phyloP scores from a whole-genome alignment of 1,140 invertebrate species.

The Neocloeon triangulifer region DNA sequence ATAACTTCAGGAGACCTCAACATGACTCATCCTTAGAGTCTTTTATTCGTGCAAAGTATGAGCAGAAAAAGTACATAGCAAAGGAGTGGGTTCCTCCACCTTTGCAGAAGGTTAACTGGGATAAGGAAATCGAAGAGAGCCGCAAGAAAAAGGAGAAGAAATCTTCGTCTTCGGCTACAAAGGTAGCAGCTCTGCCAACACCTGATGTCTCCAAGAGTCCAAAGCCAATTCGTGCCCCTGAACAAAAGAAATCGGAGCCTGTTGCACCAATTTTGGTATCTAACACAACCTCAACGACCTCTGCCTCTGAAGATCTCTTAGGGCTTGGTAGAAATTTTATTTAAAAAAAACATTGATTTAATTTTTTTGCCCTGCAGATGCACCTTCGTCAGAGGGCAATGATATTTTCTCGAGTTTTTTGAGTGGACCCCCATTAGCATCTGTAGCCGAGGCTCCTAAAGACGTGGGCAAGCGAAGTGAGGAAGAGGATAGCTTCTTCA shows the following conservation, averaged over 20 bases:
- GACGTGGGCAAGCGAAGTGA: constrained; percentile 21
- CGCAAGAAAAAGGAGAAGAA: constrained; percentile 60
- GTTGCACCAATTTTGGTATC: too few relatives aligned
- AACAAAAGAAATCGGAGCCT: constrained; percentile 25
- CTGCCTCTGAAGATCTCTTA: constrained; percentile 29
- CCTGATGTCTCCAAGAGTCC: neutral
- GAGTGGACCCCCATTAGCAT: constrained; percentile 31
- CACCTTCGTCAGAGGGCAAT: constrained; percentile 20
- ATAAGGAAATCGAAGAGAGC: constrained; percentile 52
- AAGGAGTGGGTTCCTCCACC: constrained; percentile 82
- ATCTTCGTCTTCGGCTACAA: constrained; percentile 11
- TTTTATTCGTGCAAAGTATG: constrained; percentile 94
- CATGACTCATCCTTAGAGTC: constrained; percentile 80
- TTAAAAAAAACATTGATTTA: neutral
- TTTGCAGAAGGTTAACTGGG: constrained; percentile 53
- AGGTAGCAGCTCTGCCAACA: constrained; percentile 4
- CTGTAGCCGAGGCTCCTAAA: constrained; percentile 8
- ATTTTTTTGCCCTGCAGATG: constrained; percentile 13
- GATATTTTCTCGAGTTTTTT: constrained; percentile 57
- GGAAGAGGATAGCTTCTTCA: constrained; percentile 78
- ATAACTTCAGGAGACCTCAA: constrained; percentile 83
- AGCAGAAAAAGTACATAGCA: constrained; percentile 94
- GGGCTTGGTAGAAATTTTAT: constrained; percentile 24
- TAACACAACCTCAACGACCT: constrained; percentile 20
- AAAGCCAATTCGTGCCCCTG: constrained; percentile 18